Base-by-base conservation (phyloP, 2,888 invertebrate genomes). In the Calliopum simillimum region DNA sequence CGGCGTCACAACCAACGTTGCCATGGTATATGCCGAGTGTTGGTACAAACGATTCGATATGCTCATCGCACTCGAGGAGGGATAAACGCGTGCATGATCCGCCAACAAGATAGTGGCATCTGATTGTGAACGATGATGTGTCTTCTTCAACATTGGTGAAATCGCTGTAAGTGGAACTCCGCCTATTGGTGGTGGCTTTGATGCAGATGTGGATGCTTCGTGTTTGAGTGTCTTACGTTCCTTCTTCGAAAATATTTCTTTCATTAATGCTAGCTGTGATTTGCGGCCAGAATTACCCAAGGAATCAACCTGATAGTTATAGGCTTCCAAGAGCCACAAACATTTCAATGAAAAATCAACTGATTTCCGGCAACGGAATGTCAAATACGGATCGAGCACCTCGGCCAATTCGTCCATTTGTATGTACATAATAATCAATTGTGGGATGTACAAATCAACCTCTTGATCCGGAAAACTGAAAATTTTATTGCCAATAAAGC, bases 331-430 rank as follows among this genome's bases (percentile, higher is more conserved):
- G 68, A 99, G 88, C 99, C 99, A 99, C 81, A 97, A 94, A 84
- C 98, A 93, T 86, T 96, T 94, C 77, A 99, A 89, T 56, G 98
- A 96, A 87, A 99, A 99, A 88, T 98, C 97, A 72, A 96, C 95
- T 76, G 97, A 96, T 85, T 93, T 91, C 81, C 97, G 91, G 89
- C 98, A 98, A 85, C 96, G 91, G 87, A 92, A 89, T 44, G 94
- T 90, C 72, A 95, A 87, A 86, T 94, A 95, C 6, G 94, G 93
- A 87, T 94, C 94, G 70, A 95, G 88, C 5, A 95, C 96, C 88
- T 99, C 98, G 68, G 99, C 98, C 77, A 98, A 93, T 84, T 98
- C 98, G 81, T 94, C 94, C 92, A 98, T 96, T 88, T 98, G 97
- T 87, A 99, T 95, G 86, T 98, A 99, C 96, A 99, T 97, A 81